A percentile compares a stretch with the other conserved stretches of the same genome.
Evolutionary conservation across 2,797 vertebrate genomes (phyloP).

Genomic region (Coluber constrictor): DNA sequence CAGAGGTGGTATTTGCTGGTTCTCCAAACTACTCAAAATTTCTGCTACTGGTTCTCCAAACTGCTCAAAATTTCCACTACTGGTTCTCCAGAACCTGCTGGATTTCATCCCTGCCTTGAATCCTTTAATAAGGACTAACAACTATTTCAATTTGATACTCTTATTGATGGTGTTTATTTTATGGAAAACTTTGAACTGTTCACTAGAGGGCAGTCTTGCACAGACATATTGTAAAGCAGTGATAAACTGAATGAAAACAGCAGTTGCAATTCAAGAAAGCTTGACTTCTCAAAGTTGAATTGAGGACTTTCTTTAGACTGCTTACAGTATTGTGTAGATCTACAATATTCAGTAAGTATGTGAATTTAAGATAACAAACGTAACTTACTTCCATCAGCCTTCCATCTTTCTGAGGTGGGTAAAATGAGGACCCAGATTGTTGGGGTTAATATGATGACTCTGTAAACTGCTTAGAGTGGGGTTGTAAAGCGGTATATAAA

Average conservation of each 20-base stretch:
- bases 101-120: background rate
- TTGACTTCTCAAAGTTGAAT: background rate
- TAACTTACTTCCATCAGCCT: background rate
- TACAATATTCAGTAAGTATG: accelerated
- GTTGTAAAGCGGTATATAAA: no score
- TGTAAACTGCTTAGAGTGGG: no score
- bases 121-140: background rate
- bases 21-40: no score
- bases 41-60: no score
- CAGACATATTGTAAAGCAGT: background rate
- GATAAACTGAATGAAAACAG: background rate
- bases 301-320: background rate
- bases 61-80: no score
- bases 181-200: background rate
- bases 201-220: conserved; percentile 30
- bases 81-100: no score
- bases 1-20: no score
- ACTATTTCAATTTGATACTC: background rate
- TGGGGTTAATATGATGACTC: no score
- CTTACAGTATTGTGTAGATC: background rate
- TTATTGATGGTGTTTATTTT: background rate
- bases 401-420: no score
- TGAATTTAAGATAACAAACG: background rate
- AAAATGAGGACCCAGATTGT: no score
- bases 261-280: background rate